Evolutionary conservation across 1,140 invertebrate genomes (phyloP), one percentile per base, ranked within the genome.

Genomic region (Magallana ariakensis): DNA sequence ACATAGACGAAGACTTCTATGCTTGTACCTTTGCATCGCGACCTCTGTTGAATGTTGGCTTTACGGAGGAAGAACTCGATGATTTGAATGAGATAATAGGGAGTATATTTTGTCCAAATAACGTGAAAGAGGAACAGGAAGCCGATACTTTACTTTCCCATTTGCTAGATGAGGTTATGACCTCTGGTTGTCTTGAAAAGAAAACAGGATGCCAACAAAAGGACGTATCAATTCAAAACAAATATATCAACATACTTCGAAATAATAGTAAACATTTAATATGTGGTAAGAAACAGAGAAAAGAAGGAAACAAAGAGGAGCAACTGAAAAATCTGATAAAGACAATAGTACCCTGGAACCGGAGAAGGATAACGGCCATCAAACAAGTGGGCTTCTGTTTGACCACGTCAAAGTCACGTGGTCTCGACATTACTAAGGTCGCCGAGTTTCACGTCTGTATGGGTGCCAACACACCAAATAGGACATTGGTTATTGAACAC

Each of bases 1-100:
- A 93, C 70, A 91, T 93, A 83, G 92, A 93, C 80, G 92, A 93
- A 70, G 92, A 93, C 89, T 92, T 87, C 57, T 93, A 88, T 66
- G 92, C 91, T 10, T 92, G 91, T 81, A 90, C 91, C 83, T 87
- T 87, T 70, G 92, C 89, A 16, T 85, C 87, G 10, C 85, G 87
- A 62, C 84, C 89, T 15, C 56, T 93, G 13, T 46, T 87, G 10
- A 83, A 91, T 26, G 83, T 81, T 19, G 90, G 88, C 6, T 57
- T 91, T 0, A 54, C 81, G 1, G 83, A 87, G 81, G 19, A 83
- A 13, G 54, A 80, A 3, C 56, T 92, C 5, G 82, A 89, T 10
- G 54, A 57, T 5, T 53, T 93, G 0, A 87, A 90, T 11, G 53
- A 81, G 11, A 57, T 89, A 15, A 26, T 91, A 22, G 2, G 53